A percentile compares a stretch with the other conserved stretches of the same genome.
Conservation (phyloP, 2,888 invertebrate genomes). For the Perizoma flavofasciatum region DNA sequence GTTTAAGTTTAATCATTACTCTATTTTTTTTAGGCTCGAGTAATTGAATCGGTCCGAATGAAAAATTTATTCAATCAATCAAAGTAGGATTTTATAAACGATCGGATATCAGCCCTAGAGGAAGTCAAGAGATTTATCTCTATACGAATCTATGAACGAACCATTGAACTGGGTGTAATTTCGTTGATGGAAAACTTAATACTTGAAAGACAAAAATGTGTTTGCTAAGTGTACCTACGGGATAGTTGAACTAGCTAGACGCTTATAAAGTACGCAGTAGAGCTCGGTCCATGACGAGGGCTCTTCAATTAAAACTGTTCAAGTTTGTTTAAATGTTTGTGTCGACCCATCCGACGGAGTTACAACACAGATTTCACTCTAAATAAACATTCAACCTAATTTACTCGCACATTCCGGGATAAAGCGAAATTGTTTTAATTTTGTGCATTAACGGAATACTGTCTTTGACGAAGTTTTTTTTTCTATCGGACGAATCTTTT, state of each 20-base stretch:
- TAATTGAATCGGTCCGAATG: conserved; percentile 5
- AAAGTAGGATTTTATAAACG: conserved; percentile 32
- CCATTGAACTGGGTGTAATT: conserved; percentile 56
- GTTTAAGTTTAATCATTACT: conserved; percentile 5
- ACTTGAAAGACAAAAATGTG: conserved; percentile 18
- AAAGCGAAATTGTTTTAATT: conserved; percentile 36
- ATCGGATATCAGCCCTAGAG: conserved; percentile 34
- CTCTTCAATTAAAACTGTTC: conserved; percentile 76
- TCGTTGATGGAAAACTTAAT: conserved; percentile 57
- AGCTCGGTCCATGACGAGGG: conserved; percentile 60
- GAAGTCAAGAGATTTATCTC: conserved; percentile 42
- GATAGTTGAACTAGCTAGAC: conserved; percentile 26
- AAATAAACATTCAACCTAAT: conserved; percentile 50
- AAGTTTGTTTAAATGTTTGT: conserved; percentile 78
- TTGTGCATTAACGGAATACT: conserved; percentile 8
- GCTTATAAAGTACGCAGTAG: conserved; percentile 32
- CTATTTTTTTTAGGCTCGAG: conserved; percentile 10
- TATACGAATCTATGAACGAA: conserved; percentile 50
- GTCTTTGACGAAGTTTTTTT: conserved; percentile 8
- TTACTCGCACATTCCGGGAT: conserved; percentile 38
- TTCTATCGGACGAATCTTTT: conserved; percentile 12
- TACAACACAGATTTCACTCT: conserved; percentile 55
- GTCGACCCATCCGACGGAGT: conserved; percentile 61
- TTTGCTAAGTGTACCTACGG: conserved; percentile 20
- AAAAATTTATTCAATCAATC: conserved; percentile 27